Base-by-base conservation (phyloP, 2,888 invertebrate species). In the Smittia aterrima region DNA sequence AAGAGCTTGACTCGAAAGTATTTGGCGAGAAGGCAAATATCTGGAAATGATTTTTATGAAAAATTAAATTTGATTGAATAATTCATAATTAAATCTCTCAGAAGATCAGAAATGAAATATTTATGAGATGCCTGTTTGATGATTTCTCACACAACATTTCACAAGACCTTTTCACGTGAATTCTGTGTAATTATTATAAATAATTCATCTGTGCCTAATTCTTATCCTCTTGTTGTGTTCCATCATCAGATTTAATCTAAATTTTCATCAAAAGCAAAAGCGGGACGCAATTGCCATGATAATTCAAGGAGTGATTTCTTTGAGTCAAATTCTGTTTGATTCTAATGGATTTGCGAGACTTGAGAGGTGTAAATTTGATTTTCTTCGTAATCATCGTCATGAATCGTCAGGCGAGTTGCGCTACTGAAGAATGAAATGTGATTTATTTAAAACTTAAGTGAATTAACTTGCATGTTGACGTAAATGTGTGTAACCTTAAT, bases 321-420 rank as follows among this genome's bases (percentile, higher is more conserved):
- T 47, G 47, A 47, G n/a, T 47, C 3, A 13, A 38, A 47, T 47
- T 47, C 11, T n/a, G 11, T 47, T 32, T 32, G 32, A 32, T 32
- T 32, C 32, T 3, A 32, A 3, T 3, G 32, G 32, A 32, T 32
- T 32, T n/a, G 11, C 2, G n/a, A 6, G n/a, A 2, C 47, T 47
- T 47, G n/a, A 47, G n/a, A n/a, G n/a, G 47, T 47, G 47, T 47
- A 47, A 47, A 47, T 47, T 47, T n/a, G 11, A 47, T 47, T 47
- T 47, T 47, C n/a, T n/a, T n/a, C 9, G n/a, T n/a, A n/a, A 47
- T n/a, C 47, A 47, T n/a, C n/a, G 47, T 16, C 16, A 47, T 47
- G n/a, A n/a, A n/a, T n/a, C n/a, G n/a, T n/a, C n/a, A n/a, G 11
- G 11, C 16, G 11, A 47, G 16, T n/a, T 47, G 11, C 3, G 47